Percentiles rank a stretch among this genome's conserved stretches.
phyloP scores from a whole-genome alignment of 2,888 invertebrate species.

The Tachina lurida region DNA sequence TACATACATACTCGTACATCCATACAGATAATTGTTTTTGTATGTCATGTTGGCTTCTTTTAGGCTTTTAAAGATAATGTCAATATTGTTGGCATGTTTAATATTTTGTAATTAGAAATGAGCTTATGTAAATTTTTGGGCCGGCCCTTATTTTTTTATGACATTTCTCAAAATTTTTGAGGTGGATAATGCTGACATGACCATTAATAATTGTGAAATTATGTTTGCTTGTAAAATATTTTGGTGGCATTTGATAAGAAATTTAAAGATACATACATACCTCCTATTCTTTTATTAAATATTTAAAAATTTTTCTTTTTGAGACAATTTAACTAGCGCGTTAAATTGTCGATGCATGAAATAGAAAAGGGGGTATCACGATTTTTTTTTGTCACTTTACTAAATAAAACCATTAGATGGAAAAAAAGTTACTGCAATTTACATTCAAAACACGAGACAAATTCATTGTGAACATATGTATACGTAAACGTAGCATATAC shows the following conservation, averaged over 20 bases:
- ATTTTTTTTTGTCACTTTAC: too few species aligned
- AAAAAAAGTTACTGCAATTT: too few species aligned
- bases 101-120: constrained; percentile 35
- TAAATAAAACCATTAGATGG: too few species aligned
- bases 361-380: too few species aligned
- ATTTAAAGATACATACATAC: background rate
- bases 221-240: background rate
- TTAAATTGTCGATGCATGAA: too few species aligned
- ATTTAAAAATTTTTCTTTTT: too few species aligned
- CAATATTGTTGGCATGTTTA: constrained; percentile 16
- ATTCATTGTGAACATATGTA: too few species aligned
- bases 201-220: constrained; percentile 31
- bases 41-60: constrained; percentile 32
- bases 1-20: background rate
- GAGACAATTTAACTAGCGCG: too few species aligned
- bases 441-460: too few species aligned
- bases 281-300: too few species aligned
- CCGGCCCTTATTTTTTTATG: background rate
- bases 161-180: constrained; percentile 7
- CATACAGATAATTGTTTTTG: constrained; percentile 17
- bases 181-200: background rate
- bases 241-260: background rate
- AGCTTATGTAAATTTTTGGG: constrained; percentile 24
- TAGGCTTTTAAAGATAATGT: constrained; percentile 11
- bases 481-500: too few species aligned